These are phyloP conservation scores for Rhaphigaster nebulosa DNA, from an alignment of 2,888 invertebrate species.

Conservation along the genomic window DNA sequence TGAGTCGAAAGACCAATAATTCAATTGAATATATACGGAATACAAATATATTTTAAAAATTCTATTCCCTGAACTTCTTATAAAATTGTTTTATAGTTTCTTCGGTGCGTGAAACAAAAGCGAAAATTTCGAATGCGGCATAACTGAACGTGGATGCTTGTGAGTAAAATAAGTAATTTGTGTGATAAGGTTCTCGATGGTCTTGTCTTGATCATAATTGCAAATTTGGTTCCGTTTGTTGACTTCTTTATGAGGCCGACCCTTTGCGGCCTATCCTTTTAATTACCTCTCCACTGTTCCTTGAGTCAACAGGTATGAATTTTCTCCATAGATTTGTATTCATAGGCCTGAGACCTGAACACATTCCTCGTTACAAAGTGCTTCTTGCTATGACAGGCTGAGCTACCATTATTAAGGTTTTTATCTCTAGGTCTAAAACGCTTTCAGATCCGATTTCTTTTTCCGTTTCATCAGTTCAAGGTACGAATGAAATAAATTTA, in stretches of 20 bases:
- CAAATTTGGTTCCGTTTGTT: background rate
- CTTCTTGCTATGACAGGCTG: background rate
- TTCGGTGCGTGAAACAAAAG: background rate
- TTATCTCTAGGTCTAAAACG: background rate
- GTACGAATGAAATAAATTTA: background rate
- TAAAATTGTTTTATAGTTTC: background rate
- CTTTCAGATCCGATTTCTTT: background rate
- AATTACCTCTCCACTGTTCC: background rate
- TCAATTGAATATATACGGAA: background rate
- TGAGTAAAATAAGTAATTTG: background rate
- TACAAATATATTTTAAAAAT: background rate
- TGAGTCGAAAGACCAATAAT: background rate
- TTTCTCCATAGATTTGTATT: background rate
- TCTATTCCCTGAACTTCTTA: background rate
- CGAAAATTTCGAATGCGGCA: background rate
- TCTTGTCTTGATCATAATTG: background rate
- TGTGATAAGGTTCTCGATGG: background rate
- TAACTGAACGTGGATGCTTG: background rate
- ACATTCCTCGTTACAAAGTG: background rate
- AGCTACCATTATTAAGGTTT: background rate
- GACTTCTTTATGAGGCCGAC: background rate
- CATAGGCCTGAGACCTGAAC: background rate
- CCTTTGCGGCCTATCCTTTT: background rate
- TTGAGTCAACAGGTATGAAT: background rate
- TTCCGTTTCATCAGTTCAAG: background rate